Evolutionary conservation across 2,888 invertebrate species (phyloP), one percentile per base, ranked within the genome.

Genomic region (Ichneumon xanthorius): DNA sequence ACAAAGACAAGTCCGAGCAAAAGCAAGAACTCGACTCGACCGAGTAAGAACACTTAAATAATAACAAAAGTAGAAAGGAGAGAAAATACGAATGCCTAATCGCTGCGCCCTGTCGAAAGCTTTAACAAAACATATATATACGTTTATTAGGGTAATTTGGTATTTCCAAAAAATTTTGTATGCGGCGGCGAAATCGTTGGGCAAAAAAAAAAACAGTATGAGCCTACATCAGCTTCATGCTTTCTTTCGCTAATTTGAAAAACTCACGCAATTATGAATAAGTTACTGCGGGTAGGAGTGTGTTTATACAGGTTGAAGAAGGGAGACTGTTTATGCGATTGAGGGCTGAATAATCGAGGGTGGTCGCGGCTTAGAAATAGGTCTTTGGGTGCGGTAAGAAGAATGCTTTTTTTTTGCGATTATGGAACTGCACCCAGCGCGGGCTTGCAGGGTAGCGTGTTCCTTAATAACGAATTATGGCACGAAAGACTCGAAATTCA

Each of bases 251-350:
- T 76, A 70, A 71, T 80, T 70, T 71, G 4, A 30, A 76, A 80
- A 76, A 71, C 75, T 71, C 40, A 1, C 3, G 65, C 80, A 79
- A 79, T 80, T 79, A 76, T 71, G 83, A 70, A 71, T 61, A 76
- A 76, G 45, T 76, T 70, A 71, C 75, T 75, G 37, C 79, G 53
- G 71, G 80, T 75, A 71, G 80, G 83, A 75, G 83, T 76, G 83
- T 76, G 83, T 84, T 84, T 63, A 26, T n/a, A 65, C 45, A 33
- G 48, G 50, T 16, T 22, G 50, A 48, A 48, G 30, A 6, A 48
- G 63, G 2, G 30, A 63, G 73, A 58, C 55, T 22, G 70, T 48
- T 19, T 48, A 48, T 16, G 16, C 45, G 45, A 53, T 55, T 58
- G 70, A 68, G 68, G 61, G 16, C 48, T 37, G 37, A 67, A 67